Percentiles rank a stretch among this genome's conserved stretches.
phyloP scores from a whole-genome alignment of 2,113 vertebrate genomes.

The Spea bombifrons region DNA sequence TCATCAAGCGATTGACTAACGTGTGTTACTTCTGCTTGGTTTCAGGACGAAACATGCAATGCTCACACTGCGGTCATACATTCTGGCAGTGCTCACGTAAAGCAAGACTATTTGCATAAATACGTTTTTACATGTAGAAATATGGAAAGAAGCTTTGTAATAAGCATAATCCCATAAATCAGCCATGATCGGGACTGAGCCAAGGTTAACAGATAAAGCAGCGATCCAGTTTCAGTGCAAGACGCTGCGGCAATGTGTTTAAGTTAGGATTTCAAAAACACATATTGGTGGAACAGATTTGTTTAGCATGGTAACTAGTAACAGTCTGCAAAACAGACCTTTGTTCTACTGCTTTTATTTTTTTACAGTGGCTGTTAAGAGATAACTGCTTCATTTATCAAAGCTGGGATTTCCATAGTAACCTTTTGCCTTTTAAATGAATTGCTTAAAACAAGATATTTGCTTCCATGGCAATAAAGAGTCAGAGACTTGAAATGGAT shows the following conservation, averaged over 20 bases:
- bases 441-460: conserved; percentile 55
- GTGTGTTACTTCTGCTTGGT: too few relatives aligned
- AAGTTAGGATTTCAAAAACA: conserved; percentile 44
- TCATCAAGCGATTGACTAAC: too few relatives aligned
- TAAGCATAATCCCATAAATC: conserved; percentile 36
- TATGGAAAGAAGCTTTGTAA: conserved; percentile 21
- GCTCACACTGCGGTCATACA: too few relatives aligned
- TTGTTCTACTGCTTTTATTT: conserved; percentile 59
- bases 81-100: too few relatives aligned
- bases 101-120: neutral
- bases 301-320: conserved; percentile 50
- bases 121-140: conserved; percentile 16
- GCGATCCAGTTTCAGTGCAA: conserved; percentile 37
- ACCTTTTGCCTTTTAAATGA: conserved; percentile 63
- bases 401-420: conserved; percentile 68
- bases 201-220: conserved; percentile 46
- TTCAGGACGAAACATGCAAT: too few relatives aligned
- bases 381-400: conserved; percentile 67
- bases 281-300: conserved; percentile 45
- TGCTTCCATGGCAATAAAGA: conserved; percentile 62
- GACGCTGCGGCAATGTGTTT: conserved; percentile 45
- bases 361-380: conserved; percentile 59
- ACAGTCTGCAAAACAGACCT: conserved; percentile 54
- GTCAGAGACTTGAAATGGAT: conserved; percentile 53
- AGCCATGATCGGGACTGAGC: conserved; percentile 36